Conservation (phyloP, 2,888 invertebrate genomes). For the Pammene aurita region DNA sequence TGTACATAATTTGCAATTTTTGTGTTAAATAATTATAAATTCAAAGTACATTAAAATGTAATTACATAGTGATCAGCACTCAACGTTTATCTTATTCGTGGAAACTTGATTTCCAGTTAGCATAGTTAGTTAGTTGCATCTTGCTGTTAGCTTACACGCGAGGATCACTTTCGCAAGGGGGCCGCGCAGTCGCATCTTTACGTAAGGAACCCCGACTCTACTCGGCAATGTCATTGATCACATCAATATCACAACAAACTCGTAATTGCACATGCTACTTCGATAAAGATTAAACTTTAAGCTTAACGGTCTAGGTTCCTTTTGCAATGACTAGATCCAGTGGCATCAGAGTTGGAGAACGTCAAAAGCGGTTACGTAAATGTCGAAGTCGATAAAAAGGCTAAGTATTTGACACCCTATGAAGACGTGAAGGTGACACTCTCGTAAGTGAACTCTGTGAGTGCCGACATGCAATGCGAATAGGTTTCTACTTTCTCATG, state of each 20-base stretch:
- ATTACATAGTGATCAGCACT: no score
- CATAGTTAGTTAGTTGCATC: slow-evolving; percentile 4
- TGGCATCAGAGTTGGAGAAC: not conserved
- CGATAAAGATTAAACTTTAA: slow-evolving; percentile 1
- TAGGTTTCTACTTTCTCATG: not conserved
- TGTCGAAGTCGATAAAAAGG: slow-evolving; percentile 49
- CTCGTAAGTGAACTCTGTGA: slow-evolving; percentile 2
- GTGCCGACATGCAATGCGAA: slow-evolving; percentile 8
- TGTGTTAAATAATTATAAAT: no score
- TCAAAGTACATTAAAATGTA: no score
- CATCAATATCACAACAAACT: not conserved
- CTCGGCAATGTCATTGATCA: slow-evolving; percentile 66
- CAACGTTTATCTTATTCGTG: not conserved
- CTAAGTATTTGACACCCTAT: slow-evolving; percentile 10
- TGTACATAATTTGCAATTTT: no score
- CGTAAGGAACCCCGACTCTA: slow-evolving; percentile 60
- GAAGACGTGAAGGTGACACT: slow-evolving; percentile 1
- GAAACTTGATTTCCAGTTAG: slow-evolving; percentile 7
- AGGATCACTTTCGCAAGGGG: slow-evolving; percentile 60
- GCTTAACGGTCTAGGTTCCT: slow-evolving; percentile 4
- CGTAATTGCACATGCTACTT: not conserved
- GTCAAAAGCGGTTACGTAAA: slow-evolving; percentile 53
- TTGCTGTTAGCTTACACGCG: slow-evolving; percentile 40
- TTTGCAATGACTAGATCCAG: not conserved
- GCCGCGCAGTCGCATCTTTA: slow-evolving; percentile 64